Conservation (phyloP, 2,888 invertebrate species). For the Lithosia quadra region DNA sequence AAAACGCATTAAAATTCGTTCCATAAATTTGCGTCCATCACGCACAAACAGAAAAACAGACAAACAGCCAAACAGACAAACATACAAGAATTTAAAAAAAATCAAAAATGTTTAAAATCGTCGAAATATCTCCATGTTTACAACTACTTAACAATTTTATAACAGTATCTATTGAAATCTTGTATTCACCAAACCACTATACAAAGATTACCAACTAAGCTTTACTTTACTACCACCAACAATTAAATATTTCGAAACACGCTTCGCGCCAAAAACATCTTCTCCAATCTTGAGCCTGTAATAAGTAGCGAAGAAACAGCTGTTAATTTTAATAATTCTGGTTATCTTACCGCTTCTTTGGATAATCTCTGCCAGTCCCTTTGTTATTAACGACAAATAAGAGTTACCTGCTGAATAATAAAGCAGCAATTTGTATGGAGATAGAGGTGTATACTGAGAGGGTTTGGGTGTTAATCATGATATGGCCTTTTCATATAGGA, state of each 20-base stretch:
- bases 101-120: no score
- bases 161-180: no score
- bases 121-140: no score
- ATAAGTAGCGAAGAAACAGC: conserved; percentile 45
- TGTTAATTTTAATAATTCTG: conserved; percentile 57
- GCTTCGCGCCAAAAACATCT: conserved; percentile 27
- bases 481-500: not conserved
- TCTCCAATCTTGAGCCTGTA: conserved; percentile 36
- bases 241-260: conserved; percentile 27
- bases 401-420: conserved; percentile 50
- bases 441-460: conserved; percentile 37
- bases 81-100: no score
- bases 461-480: conserved; percentile 25
- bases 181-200: no score
- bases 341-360: conserved; percentile 46
- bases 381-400: conserved; percentile 55
- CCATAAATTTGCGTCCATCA: no score
- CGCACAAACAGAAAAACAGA: no score
- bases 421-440: conserved; percentile 48
- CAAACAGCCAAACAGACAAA: no score
- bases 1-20: no score
- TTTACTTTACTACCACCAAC: not conserved
- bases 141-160: no score
- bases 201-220: no score
- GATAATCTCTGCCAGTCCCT: conserved; percentile 50